phyloP scores from a whole-genome alignment of 2,888 invertebrate genomes.

The Yponomeuta sedellus region DNA sequence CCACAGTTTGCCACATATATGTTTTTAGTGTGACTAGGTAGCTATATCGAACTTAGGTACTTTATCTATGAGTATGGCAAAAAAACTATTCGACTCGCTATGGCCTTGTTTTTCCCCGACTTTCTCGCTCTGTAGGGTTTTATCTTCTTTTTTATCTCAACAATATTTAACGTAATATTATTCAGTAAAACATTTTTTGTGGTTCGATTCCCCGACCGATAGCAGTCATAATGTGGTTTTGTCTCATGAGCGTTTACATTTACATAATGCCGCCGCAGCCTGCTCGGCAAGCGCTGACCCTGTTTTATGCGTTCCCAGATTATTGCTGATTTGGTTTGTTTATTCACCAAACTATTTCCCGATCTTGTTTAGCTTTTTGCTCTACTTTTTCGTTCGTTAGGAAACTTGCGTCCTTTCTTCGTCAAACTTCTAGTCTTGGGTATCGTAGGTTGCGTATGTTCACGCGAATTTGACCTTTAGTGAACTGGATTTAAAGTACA shows the following conservation, averaged over 20 bases:
- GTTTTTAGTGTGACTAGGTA: no score
- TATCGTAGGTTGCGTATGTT: background rate
- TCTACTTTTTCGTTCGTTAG: background rate
- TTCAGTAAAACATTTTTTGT: background rate
- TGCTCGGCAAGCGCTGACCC: constrained; percentile 8
- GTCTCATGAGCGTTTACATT: constrained; percentile 9
- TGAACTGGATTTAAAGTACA: background rate
- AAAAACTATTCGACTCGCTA: no score
- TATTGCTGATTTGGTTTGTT: constrained; percentile 19
- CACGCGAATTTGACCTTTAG: background rate
- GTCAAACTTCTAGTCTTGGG: background rate
- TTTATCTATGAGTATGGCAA: no score
- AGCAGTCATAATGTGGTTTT: constrained; percentile 5
- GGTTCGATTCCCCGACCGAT: constrained; percentile 1
- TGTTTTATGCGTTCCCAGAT: constrained; percentile 19
- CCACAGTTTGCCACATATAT: no score
- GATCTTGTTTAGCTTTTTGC: constrained; percentile 21
- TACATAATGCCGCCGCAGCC: constrained; percentile 13
- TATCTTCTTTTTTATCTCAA: background rate
- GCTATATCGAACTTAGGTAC: no score
- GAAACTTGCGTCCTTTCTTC: background rate
- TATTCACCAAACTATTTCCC: constrained; percentile 24
- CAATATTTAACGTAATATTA: constrained; percentile 2
- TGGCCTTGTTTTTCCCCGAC: no score
- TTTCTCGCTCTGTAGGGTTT: background rate